Conservation (phyloP, 2,113 vertebrate species). For the Capricornis sumatraensis region DNA sequence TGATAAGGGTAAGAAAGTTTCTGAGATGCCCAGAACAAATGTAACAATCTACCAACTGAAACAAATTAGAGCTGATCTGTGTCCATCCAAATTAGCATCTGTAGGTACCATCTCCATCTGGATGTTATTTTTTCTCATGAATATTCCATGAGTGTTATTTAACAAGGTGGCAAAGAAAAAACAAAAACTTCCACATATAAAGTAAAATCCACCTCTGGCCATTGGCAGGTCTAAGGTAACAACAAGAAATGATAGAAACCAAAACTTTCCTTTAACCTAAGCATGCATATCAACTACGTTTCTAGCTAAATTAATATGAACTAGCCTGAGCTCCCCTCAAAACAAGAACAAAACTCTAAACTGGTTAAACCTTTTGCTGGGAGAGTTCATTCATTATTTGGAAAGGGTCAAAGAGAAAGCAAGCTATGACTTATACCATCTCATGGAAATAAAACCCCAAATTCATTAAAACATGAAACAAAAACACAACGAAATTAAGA, state of each 20-base stretch:
- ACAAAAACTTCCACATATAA: constrained; percentile 55
- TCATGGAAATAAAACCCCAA: background rate
- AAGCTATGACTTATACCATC: background rate
- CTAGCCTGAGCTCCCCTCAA: background rate
- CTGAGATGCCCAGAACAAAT: constrained; percentile 66
- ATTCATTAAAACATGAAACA: background rate
- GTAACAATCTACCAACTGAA: constrained; percentile 77
- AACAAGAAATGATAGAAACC: constrained; percentile 33
- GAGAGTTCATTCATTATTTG: background rate
- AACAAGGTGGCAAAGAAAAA: constrained; percentile 77
- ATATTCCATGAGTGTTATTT: constrained; percentile 85
- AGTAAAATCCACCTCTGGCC: constrained; percentile 46
- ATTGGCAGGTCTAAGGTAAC: constrained; percentile 49
- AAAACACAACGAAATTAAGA: background rate
- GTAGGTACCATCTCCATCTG: constrained; percentile 90
- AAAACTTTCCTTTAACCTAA: constrained; percentile 52
- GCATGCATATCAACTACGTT: background rate
- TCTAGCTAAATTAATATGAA: background rate
- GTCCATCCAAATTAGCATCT: constrained; percentile 92
- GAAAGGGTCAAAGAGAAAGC: constrained; percentile 26
- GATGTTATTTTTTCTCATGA: constrained; percentile 84
- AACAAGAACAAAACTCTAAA: background rate
- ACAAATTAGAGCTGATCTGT: constrained; percentile 89
- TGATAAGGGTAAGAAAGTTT: constrained; percentile 51
- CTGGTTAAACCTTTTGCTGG: background rate